phyloP scores from a whole-genome alignment of 1,140 invertebrate species.

The Dendroctonus ponderosae region DNA sequence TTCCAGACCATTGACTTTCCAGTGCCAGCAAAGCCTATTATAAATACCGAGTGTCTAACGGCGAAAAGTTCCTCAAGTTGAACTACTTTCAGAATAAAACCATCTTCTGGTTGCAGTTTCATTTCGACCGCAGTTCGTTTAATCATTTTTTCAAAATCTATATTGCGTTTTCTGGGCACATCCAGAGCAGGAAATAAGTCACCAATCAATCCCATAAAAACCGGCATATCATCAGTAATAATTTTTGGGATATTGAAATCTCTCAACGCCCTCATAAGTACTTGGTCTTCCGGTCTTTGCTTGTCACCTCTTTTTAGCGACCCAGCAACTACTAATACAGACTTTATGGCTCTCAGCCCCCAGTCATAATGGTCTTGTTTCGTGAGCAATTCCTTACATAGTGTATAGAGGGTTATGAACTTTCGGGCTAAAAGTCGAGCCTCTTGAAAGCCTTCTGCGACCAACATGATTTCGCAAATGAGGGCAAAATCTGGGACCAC shows the following conservation, averaged over 20 bases:
- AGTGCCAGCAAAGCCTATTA: conserved; percentile 88
- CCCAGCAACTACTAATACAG: conserved; percentile 88
- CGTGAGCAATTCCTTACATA: conserved; percentile 84
- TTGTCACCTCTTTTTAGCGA: conserved; percentile 69
- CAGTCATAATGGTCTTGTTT: conserved; percentile 96
- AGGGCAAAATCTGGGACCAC: conserved; percentile 91
- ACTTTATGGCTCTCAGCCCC: conserved; percentile 90
- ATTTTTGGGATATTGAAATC: conserved; percentile 95
- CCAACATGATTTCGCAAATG: conserved; percentile 93
- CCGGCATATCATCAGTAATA: conserved; percentile 82
- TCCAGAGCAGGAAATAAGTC: conserved; percentile 88
- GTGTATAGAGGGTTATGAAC: conserved; percentile 86
- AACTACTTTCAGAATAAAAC: conserved; percentile 84
- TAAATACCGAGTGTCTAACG: conserved; percentile 92
- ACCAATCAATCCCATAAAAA: conserved; percentile 89
- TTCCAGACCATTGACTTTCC: conserved; percentile 94
- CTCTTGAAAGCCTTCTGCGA: conserved; percentile 89
- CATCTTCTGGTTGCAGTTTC: conserved; percentile 87
- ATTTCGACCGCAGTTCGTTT: conserved; percentile 76
- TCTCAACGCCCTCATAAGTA: conserved; percentile 79
- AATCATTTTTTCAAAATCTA: conserved; percentile 80
- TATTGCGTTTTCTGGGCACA: conserved; percentile 78
- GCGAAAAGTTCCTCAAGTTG: conserved; percentile 90
- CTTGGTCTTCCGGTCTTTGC: conserved; percentile 71
- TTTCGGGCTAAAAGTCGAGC: conserved; percentile 83